Percentiles rank a stretch among this genome's conserved stretches.
Conservation (phyloP, 1,140 invertebrate species). For the Macrocentrus cingulum region DNA sequence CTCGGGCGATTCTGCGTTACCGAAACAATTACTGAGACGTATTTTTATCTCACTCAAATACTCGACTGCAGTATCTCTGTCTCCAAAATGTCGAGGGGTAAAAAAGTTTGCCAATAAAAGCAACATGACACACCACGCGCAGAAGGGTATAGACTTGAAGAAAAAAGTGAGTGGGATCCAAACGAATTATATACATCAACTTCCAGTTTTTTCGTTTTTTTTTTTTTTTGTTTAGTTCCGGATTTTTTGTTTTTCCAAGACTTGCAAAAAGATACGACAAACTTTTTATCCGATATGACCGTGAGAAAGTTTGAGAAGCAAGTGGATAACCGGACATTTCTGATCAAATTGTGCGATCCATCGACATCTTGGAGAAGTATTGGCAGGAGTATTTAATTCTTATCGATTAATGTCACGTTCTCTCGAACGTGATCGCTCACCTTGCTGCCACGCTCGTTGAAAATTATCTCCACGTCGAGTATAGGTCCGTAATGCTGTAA, state of each 20-base stretch:
- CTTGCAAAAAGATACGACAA: conserved; percentile 26
- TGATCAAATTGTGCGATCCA: conserved; percentile 21
- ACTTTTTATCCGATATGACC: conserved; percentile 17
- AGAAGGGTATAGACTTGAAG: background rate
- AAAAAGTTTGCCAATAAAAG: conserved; percentile 22
- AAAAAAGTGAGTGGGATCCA: background rate
- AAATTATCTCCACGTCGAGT: conserved; percentile 99
- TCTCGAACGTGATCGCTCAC: conserved; percentile 66
- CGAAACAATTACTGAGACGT: conserved; percentile 22
- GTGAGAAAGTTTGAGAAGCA: background rate
- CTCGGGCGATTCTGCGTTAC: conserved; percentile 25
- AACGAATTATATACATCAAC: conserved; percentile 1
- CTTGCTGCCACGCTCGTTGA: conserved; percentile 99
- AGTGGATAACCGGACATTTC: conserved; percentile 25
- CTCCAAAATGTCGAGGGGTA: conserved; percentile 15
- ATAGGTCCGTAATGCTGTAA: conserved; percentile 97
- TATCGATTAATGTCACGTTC: conserved; percentile 2
- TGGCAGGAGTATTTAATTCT: conserved; percentile 3
- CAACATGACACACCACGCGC: background rate
- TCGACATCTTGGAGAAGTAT: conserved; percentile 19
- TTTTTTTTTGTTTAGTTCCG: background rate
- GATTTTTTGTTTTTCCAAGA: conserved; percentile 6
- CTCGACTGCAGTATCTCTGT: conserved; percentile 17
- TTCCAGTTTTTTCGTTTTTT: background rate
- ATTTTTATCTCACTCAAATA: too few relatives aligned